Evolutionary conservation across 23 tunicate genomes (phyloP).

Genomic region (Trididemnum miniatum): DNA sequence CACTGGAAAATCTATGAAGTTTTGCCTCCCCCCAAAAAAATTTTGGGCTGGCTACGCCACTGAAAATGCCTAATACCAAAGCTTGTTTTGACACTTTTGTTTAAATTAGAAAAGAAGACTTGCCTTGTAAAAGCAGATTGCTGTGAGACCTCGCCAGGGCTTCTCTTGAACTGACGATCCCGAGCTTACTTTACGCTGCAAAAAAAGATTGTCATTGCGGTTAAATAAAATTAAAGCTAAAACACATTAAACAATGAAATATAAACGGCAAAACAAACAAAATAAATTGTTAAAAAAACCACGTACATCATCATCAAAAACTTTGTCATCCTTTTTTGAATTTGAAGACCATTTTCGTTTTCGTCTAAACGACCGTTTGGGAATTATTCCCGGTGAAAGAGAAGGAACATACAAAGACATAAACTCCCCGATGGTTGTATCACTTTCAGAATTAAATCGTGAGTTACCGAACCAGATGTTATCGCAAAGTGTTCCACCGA

Average conservation of each 20-base stretch:
- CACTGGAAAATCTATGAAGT: too few species aligned
- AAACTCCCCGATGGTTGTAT: constrained; percentile 57
- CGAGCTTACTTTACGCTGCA: constrained; percentile 75
- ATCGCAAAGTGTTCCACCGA: constrained; percentile 46
- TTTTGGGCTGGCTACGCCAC: too few species aligned
- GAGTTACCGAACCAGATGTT: constrained; percentile 23
- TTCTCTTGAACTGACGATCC: constrained; percentile 74
- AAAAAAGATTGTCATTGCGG: not conserved
- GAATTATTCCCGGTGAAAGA: constrained; percentile 55
- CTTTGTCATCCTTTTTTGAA: constrained; percentile 63
- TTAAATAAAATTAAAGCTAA: not conserved
- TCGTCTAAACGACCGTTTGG: constrained; percentile 63
- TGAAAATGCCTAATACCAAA: too few species aligned
- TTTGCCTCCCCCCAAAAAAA: too few species aligned
- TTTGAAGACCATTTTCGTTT: constrained; percentile 78
- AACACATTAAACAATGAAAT: too few species aligned
- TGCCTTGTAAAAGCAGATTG: constrained; percentile 65
- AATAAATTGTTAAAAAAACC: too few species aligned
- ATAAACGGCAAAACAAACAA: too few species aligned
- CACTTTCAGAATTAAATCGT: constrained; percentile 19
- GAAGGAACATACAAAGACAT: constrained; percentile 68
- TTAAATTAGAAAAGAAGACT: too few species aligned
- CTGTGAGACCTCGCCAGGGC: constrained; percentile 62
- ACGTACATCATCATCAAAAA: constrained; percentile 74
- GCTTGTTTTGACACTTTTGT: too few species aligned